Evolutionary conservation across 1,140 invertebrate species (phyloP), one percentile per base, ranked within the genome.

Genomic region (Nymphalis io): DNA sequence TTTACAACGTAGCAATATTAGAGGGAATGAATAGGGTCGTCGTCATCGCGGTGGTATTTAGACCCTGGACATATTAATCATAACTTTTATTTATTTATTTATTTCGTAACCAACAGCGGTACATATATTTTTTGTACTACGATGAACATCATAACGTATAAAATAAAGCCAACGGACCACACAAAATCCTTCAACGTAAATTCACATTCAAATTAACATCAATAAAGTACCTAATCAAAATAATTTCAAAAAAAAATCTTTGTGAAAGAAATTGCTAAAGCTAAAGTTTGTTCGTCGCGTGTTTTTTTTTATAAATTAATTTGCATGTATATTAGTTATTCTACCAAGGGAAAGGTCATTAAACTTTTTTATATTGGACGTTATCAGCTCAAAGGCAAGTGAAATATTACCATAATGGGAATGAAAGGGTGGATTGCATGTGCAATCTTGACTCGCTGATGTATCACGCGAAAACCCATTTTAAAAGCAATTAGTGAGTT

Each of bases 281-380:
- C 20, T 20, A 51, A 11, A 16, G 16, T 20, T 51, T 55, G 20
- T 23, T 53, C 21, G 20, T 27, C 20, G 16, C 20, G 6, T 55
- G 10, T 11, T 27, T 44, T 16, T 18, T 51, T 63, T 46, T 11
- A 38, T 10, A 63, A 53, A 53, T 63, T 63, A 46, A 63, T 63
- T 63, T 63, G 48, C 60, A 63, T 63, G 15, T 51, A 63, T 63
- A 63, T 63, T 63, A 27, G 60, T 63, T 63, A 51, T 38, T 18
- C 46, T 51, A 46, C n/a, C 27, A 15, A 12, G 46, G 12, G 51
- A 33, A 2, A 55, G 51, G 20, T 55, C 51, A 55, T 23, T 23
- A 23, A 55, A 55, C 51, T 23, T 16, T 55, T 33, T 15, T 12
- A 55, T 23, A 55, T 27, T 55, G 51, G 23, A 55, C 21, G 20